phyloP scores from a whole-genome alignment of 2,888 invertebrate species.

The Dexiosoma caninum region DNA sequence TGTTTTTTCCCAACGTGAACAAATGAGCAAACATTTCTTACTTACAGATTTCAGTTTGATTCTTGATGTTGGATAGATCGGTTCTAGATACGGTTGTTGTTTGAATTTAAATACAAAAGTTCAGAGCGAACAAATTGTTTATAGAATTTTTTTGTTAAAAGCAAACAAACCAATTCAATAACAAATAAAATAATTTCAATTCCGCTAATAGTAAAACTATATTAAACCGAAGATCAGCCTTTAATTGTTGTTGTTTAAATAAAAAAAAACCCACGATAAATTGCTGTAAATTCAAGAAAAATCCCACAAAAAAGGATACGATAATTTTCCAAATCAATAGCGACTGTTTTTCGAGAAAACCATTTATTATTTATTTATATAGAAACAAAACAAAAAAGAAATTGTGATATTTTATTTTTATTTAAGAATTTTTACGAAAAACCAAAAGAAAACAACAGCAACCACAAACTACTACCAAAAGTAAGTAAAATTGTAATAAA shows the following conservation, averaged over 20 bases:
- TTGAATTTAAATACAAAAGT: constrained; percentile 49
- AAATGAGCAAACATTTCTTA: constrained; percentile 55
- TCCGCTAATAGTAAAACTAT: not conserved
- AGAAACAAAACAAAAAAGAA: constrained; percentile 63
- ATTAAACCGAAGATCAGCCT: not conserved
- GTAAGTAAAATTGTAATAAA: constrained; percentile 36
- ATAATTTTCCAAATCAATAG: constrained; percentile 50
- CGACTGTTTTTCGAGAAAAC: constrained; percentile 54
- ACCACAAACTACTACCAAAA: constrained; percentile 40
- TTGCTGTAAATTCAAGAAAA: constrained; percentile 48
- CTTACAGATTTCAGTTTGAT: constrained; percentile 74
- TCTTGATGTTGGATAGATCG: constrained; percentile 78
- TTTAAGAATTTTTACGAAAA: constrained; percentile 54
- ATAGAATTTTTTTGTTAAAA: constrained; percentile 28
- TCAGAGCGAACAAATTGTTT: constrained; percentile 34
- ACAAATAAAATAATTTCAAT: not conserved
- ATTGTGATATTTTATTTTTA: constrained; percentile 61
- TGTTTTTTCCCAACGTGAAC: constrained; percentile 31
- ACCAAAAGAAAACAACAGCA: constrained; percentile 3
- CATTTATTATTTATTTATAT: constrained; percentile 5
- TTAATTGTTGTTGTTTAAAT: constrained; percentile 55
- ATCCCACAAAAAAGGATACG: constrained; percentile 36
- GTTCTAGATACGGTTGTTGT: constrained; percentile 70
- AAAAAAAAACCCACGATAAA: constrained; percentile 19
- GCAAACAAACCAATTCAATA: constrained; percentile 22